A percentile compares a stretch with the other conserved stretches of the same genome.
phyloP scores from a whole-genome alignment of 92 coral and sea anemone species.

The Epizoanthus scotinus region DNA sequence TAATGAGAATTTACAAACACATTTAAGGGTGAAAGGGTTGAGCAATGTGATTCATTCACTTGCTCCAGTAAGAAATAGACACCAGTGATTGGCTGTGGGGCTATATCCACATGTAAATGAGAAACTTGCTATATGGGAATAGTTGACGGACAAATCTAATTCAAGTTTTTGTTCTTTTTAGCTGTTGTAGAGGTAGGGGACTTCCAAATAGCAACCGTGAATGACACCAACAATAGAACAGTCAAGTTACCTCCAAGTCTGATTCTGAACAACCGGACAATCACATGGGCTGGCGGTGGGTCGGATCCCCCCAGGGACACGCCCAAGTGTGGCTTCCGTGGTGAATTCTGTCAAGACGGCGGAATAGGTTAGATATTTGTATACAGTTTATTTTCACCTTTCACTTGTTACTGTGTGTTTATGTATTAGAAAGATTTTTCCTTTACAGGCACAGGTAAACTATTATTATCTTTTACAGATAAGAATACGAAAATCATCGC shows the following conservation, averaged over 20 bases:
- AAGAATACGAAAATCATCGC: slow-evolving; percentile 71
- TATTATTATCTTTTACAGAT: slow-evolving; percentile 35
- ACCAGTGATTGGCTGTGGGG: background rate
- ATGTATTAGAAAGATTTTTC: too few relatives aligned
- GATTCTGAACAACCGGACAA: slow-evolving; percentile 54
- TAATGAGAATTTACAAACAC: too few relatives aligned
- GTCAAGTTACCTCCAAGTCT: slow-evolving; percentile 53
- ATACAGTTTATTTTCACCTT: too few relatives aligned
- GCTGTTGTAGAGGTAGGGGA: slow-evolving; percentile 56
- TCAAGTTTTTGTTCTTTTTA: background rate
- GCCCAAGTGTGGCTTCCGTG: slow-evolving; percentile 80
- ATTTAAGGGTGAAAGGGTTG: too few relatives aligned
- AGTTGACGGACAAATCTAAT: background rate
- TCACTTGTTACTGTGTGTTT: too few relatives aligned
- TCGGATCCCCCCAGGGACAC: slow-evolving; percentile 69
- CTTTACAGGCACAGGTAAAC: too few relatives aligned
- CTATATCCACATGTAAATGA: background rate
- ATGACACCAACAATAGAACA: slow-evolving; percentile 38
- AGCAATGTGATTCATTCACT: background rate
- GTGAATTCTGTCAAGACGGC: slow-evolving; percentile 59
- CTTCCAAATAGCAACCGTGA: slow-evolving; percentile 60
- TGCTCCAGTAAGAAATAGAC: background rate
- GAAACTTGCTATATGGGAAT: too few relatives aligned
- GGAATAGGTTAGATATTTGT: slow-evolving; percentile 7
- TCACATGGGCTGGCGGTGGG: slow-evolving; percentile 72